Evolutionary conservation across 2,797 vertebrate species (phyloP), one percentile per base, ranked within the genome.

Genomic region (Gambelia wislizenii): DNA sequence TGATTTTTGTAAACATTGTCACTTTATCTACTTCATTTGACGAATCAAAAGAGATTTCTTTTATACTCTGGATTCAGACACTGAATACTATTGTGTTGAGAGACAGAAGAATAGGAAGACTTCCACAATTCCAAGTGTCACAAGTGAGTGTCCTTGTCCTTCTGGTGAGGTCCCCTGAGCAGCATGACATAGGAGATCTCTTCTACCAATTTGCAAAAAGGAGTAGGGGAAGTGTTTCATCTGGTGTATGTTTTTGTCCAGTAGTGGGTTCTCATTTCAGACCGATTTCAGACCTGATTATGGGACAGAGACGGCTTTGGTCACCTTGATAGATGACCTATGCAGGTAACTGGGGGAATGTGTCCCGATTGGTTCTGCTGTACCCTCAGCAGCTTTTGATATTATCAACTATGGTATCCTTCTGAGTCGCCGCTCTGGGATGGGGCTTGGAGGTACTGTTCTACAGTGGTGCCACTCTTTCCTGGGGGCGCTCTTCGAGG

Each of bases 1-100:
- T 91, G 88, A 39, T 89, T 90, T 92, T 89, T 42, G 67, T 77
- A 84, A 82, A 74, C 13, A 61, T 13, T 78, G 90, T 84, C 76
- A 87, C 25, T 61, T 84, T 30, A 67, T 87, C 36, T 79, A 12
- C 42, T 39, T 77, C 30, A 27, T 9, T 13, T 78, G 49, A 56
- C 20, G 44, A 84, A 72, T 9, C 42, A 72, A 89, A 6, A 44
- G 16, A 64, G 20, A 2, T 39, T 80, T 70, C 25, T 42, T 33
- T 13, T 27, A 56, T 75, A 22, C 22, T 59, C 3, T 22, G 36
- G 67, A 72, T 69, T 69, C 47, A 67, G 3, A n/a, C 10, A 86
- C 20, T 78, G 6, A 39, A n/a, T 49, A 49, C 39, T 30, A 3
- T 49, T 84, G 30, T 80, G 47, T 5, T 16, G 22, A 61, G 42